Conservation (phyloP, 2,797 vertebrate species). For the Tragelaphus eurycerus region DNA sequence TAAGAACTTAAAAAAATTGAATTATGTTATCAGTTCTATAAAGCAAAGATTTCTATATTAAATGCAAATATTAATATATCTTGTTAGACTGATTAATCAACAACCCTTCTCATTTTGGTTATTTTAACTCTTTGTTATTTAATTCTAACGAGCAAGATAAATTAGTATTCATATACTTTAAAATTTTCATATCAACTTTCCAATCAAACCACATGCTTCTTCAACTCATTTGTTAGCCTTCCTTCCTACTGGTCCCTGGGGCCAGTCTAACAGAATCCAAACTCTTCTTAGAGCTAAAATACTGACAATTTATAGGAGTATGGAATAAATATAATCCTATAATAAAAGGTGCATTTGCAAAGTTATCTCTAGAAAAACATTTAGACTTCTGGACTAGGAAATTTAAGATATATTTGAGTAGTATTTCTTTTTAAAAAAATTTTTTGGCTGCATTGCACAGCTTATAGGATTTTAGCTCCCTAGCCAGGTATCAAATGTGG, state of each 20-base stretch:
- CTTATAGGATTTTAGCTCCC: neutral
- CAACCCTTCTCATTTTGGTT: neutral
- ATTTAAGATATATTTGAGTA: neutral
- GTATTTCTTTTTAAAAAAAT: neutral
- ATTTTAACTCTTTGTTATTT: neutral
- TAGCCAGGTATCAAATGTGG: neutral
- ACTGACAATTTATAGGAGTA: neutral
- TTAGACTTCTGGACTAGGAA: neutral
- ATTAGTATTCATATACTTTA: constrained; percentile 9
- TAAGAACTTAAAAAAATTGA: neutral
- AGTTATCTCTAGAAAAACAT: neutral
- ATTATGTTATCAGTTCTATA: neutral
- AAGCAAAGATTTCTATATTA: constrained; percentile 23
- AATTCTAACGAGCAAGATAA: constrained; percentile 14
- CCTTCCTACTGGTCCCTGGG: neutral
- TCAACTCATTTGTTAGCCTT: neutral
- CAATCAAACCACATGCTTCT: neutral
- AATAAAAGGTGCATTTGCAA: neutral
- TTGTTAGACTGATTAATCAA: neutral
- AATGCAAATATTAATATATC: constrained; percentile 13
- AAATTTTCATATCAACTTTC: constrained; percentile 22
- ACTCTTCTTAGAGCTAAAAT: neutral
- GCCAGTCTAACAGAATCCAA: neutral
- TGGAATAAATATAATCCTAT: neutral
- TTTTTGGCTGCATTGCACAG: neutral